Evolutionary conservation across 1,140 invertebrate genomes (phyloP).

Genomic region (Heliothis virescens): DNA sequence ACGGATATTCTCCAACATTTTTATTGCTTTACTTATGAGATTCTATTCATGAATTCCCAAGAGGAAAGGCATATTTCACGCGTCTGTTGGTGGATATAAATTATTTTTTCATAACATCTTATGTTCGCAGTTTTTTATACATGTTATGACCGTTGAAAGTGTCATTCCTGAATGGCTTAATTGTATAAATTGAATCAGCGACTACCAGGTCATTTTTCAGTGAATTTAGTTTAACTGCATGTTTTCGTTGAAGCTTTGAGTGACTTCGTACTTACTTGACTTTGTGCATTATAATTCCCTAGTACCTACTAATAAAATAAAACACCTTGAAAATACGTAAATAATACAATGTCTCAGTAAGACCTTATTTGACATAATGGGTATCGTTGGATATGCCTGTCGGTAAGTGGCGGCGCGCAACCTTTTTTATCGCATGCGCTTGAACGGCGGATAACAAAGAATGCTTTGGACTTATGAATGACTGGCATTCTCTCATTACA

Average conservation of each 20-base stretch:
- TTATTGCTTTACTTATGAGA: constrained; percentile 46
- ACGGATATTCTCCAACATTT: constrained; percentile 27
- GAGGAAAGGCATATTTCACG: constrained; percentile 41
- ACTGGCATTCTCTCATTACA: constrained; percentile 70
- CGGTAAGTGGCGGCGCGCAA: constrained; percentile 56
- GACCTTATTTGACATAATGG: background rate
- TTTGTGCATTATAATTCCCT: too few relatives aligned
- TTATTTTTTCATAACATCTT: constrained; percentile 26
- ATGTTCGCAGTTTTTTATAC: constrained; percentile 20
- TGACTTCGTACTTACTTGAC: too few relatives aligned
- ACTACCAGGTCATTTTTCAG: too few relatives aligned
- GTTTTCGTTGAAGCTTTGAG: too few relatives aligned
- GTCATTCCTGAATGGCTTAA: constrained; percentile 3
- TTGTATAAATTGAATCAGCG: background rate
- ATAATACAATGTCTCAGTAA: background rate
- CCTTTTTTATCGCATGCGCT: constrained; percentile 56
- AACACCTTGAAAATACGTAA: background rate
- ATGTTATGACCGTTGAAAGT: background rate
- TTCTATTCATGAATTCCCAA: constrained; percentile 49
- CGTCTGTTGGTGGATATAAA: constrained; percentile 30
- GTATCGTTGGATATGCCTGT: constrained; percentile 28
- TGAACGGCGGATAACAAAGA: constrained; percentile 67
- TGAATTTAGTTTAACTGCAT: background rate
- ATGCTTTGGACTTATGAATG: constrained; percentile 68
- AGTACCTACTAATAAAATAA: background rate